Base-by-base conservation (phyloP, 2,888 invertebrate genomes). In the Caenorhabditis imperialis region DNA sequence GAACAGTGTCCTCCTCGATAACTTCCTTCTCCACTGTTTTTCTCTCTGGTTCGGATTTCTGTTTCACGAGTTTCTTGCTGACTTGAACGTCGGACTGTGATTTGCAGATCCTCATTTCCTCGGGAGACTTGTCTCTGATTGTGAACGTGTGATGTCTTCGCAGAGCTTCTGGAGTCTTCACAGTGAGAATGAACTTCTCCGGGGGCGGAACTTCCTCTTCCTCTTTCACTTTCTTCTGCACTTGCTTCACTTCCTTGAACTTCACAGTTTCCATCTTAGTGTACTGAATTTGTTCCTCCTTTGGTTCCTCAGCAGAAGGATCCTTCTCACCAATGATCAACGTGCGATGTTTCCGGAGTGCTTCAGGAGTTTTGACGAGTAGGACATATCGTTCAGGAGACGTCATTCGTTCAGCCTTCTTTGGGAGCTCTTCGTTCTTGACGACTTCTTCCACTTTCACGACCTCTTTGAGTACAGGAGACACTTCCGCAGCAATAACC, bases 381-480 rank as follows among this genome's bases (percentile, higher is more conserved):
- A 79, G 54, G 12, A 76, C 48, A 54, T 65, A 78, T 60, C 70
- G 48, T 47, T 78, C 75, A 3, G 78, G 73, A 3, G 73, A 73
- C 12, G 45, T 51, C 18, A 61, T 44, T 61, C 65, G 60, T 18
- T 73, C 61, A 25, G 44, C 40, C 23, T 61, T 45, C 20, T 51
- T 30, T 7, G 10, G 7, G 10, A 10, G 6, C 10, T 30, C 30
- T 30, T 30, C 30, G 20, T 18, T 7, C 54, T 35, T 20, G n/a
- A 25, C 37, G 18, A 48, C 50, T 37, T 47, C 55, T 54, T 57
- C 69, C 33, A n/a, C 23, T 14, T 20, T 60, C 35, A 54, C 53
- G 18, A 35, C 10, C 38, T 58, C 57, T 30, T 6, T 7, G 10
- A 10, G 30, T 7, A 30, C 30, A 30, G 30, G 10, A 10, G 30